These are phyloP conservation scores for Bombus haemorrhoidalis DNA, from an alignment of 1,140 invertebrate species.

Conservation along the genomic window DNA sequence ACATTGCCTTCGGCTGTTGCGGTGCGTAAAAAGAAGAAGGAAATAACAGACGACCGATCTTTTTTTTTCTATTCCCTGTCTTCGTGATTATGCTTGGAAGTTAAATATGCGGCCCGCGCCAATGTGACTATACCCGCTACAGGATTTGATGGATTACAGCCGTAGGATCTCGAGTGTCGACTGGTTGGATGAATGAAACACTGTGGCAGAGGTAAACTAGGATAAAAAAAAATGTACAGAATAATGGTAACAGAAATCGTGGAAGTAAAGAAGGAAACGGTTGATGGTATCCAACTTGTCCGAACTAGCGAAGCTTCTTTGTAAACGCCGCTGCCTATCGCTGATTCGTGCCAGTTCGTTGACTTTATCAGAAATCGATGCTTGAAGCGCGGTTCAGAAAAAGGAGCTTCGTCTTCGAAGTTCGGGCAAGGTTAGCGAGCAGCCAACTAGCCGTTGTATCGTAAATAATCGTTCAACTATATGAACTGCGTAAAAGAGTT, in stretches of 20 bases:
- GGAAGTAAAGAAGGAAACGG: constrained; percentile 5
- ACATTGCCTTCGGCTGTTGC: neutral
- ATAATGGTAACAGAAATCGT: constrained; percentile 31
- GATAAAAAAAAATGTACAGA: constrained; percentile 26
- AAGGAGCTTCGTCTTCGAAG: constrained; percentile 38
- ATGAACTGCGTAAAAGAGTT: constrained; percentile 39
- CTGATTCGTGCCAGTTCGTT: constrained; percentile 62
- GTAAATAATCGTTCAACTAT: neutral
- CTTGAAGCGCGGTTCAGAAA: constrained; percentile 33
- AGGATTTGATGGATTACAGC: constrained; percentile 64
- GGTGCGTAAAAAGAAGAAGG: neutral
- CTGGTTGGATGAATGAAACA: constrained; percentile 47
- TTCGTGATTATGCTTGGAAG: constrained; percentile 32
- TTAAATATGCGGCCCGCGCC: neutral
- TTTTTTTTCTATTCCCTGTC: neutral
- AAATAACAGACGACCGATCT: neutral
- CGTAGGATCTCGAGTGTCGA: constrained; percentile 29
- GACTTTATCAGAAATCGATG: constrained; percentile 68
- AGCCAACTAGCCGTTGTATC: constrained; percentile 2
- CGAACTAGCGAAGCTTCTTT: constrained; percentile 40
- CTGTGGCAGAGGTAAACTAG: neutral
- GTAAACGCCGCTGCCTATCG: constrained; percentile 26
- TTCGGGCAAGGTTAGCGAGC: constrained; percentile 58
- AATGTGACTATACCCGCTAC: constrained; percentile 21
- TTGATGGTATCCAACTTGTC: constrained; percentile 61